Evolutionary conservation across 2,113 vertebrate species (phyloP), one percentile per base, ranked within the genome.

Genomic region (Tyrannus savana): DNA sequence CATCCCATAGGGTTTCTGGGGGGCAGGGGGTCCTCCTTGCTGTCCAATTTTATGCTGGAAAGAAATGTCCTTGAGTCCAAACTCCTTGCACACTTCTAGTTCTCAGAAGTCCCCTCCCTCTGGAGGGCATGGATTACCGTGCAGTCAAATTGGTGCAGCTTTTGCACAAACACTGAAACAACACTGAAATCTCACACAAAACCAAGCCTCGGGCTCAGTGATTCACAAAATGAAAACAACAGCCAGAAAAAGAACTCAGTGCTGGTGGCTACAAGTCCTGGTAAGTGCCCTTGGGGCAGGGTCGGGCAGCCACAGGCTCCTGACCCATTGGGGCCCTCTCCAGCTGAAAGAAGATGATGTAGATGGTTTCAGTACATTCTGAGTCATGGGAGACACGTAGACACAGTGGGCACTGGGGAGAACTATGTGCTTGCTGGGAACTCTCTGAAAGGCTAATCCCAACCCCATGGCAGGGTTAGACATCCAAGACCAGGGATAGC

Each of bases 81-180:
- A 28, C 66, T n/a, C 25, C 46, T 63, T 0, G 0, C 17, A 4
- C 0, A 0, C 10, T 28, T 35, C 84, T 8, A 33, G 25, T 21
- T 63, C 84, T 78, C 46, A 12, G 46, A 35, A 84, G 47, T 39
- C 8, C 46, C 30, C 28, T 30, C 33, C 25, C 76, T 49, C 59
- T 67, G 68, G 31, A 88, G 19, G 30, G 7, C 31, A 12, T 0
- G 9, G 21, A 31, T 59, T 74, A 46, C 1, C 2, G 19, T 0
- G 10, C 44, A 58, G 63, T 4, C n/a, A 59, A 5, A 75, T 0
- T 4, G 15, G 21, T 22, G 39, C 19, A 0, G 12, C 4, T 31
- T 41, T 41, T 84, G 42, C 35, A 27, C 39, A 37, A 53, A 74
- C 22, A 15, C n/a, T 63, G 50, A 35, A 80, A 53, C 24, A 58